Conservation (phyloP, 2,888 invertebrate species). For the Pheosia tremula region DNA sequence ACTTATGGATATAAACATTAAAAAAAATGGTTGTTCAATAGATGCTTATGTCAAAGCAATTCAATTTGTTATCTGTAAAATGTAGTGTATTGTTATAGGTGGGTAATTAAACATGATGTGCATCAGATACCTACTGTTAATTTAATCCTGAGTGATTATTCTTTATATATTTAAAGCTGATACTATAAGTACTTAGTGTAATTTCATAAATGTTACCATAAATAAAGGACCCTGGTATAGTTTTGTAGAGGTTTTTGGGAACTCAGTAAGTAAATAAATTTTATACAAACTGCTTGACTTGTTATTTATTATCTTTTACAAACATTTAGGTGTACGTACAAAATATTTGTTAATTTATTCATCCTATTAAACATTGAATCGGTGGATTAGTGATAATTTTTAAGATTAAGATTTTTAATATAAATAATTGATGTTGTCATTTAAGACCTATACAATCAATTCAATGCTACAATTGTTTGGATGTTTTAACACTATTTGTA, state of each 20-base stretch:
- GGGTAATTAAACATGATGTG: slow-evolving; percentile 39
- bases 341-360: not conserved
- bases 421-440: not conserved
- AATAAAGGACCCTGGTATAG: slow-evolving; percentile 74
- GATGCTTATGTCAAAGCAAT: slow-evolving; percentile 23
- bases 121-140: slow-evolving; percentile 25
- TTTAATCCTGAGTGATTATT: slow-evolving; percentile 45
- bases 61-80: slow-evolving; percentile 36
- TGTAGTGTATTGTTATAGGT: slow-evolving; percentile 45
- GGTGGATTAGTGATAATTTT: not conserved
- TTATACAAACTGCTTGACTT: slow-evolving; percentile 53
- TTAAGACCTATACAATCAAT: not conserved
- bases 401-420: too few relatives aligned
- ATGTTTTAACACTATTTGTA: slow-evolving; percentile 7
- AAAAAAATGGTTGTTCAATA: not conserved
- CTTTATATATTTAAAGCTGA: slow-evolving; percentile 39
- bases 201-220: slow-evolving; percentile 66
- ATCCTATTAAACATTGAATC: slow-evolving; percentile 1
- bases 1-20: too few relatives aligned
- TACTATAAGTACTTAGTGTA: slow-evolving; percentile 40
- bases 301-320: slow-evolving; percentile 39
- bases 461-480: not conserved
- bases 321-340: slow-evolving; percentile 22
- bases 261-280: slow-evolving; percentile 78
- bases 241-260: slow-evolving; percentile 83